Evolutionary conservation across 2,113 vertebrate species (phyloP).

Genomic region (Cyprinodon brontotheroides): DNA sequence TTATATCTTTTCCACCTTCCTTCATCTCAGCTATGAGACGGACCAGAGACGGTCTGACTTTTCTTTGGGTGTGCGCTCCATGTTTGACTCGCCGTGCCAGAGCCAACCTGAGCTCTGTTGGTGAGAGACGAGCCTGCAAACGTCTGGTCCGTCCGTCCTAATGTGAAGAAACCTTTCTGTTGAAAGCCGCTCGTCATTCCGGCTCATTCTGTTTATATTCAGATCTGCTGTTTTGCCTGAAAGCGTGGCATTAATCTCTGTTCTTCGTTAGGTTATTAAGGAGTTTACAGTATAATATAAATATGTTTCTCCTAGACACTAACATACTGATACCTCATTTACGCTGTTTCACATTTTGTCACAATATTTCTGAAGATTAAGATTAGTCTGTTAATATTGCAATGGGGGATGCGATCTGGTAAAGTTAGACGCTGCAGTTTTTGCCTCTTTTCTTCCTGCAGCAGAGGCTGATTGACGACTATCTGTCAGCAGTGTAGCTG

Average conservation of each 20-base stretch:
- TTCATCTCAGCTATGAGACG: constrained; percentile 8
- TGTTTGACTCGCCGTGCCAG: constrained; percentile 37
- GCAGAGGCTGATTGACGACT: too few relatives aligned
- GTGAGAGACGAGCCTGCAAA: constrained; percentile 44
- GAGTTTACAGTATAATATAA: too few relatives aligned
- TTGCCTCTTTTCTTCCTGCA: too few relatives aligned
- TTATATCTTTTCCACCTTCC: constrained; percentile 9
- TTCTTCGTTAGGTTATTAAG: neutral
- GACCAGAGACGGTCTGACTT: constrained; percentile 28
- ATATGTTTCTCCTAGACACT: neutral
- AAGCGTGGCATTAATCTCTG: neutral
- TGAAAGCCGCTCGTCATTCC: neutral
- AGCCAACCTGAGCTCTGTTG: constrained; percentile 28
- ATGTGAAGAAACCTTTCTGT: constrained; percentile 1
- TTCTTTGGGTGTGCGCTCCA: constrained; percentile 4
- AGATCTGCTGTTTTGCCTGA: constrained; percentile 1
- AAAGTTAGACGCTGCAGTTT: too few relatives aligned
- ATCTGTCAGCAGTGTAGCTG: too few relatives aligned
- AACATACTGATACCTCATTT: neutral
- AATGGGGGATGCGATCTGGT: too few relatives aligned
- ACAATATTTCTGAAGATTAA: too few relatives aligned
- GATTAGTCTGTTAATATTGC: too few relatives aligned
- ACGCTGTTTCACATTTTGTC: neutral
- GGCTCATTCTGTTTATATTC: neutral
- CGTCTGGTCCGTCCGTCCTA: constrained; percentile 5